Conservation (phyloP, 2,113 vertebrate species). For the Pluvianellus socialis region DNA sequence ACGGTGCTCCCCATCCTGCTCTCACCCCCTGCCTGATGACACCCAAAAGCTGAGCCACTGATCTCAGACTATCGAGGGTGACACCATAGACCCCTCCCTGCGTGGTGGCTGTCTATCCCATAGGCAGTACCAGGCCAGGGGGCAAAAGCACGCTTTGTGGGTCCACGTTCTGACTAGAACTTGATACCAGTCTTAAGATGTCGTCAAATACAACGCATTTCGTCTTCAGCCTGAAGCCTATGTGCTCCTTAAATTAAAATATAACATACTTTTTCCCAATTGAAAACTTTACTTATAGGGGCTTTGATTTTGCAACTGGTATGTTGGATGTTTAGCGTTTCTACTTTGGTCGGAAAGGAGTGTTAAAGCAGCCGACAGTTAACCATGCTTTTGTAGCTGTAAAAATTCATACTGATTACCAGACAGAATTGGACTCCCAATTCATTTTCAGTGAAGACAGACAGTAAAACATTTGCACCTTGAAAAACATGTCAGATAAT, state of each 20-base stretch:
- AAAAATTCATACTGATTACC: not conserved
- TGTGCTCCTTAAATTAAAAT: not conserved
- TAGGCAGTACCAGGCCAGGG: not conserved
- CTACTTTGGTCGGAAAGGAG: not conserved
- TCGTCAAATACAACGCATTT: not conserved
- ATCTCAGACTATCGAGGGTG: not conserved
- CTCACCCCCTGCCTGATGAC: not conserved
- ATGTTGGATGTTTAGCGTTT: not conserved
- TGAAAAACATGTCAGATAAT: not conserved
- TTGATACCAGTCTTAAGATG: not conserved
- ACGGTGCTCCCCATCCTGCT: not conserved
- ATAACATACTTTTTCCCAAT: not conserved
- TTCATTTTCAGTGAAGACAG: not conserved
- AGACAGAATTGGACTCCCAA: not conserved
- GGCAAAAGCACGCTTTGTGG: not conserved
- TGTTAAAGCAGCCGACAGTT: not conserved
- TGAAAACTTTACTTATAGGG: not conserved
- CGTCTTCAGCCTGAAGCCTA: not conserved
- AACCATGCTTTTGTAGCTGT: not conserved
- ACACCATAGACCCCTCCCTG: not conserved
- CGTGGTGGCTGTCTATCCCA: not conserved
- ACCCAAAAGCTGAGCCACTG: not conserved
- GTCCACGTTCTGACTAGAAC: not conserved
- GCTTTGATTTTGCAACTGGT: not conserved
- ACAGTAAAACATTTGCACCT: not conserved